A percentile compares a stretch with the other conserved stretches of the same genome.
Evolutionary conservation across 2,797 vertebrate species (phyloP).

Genomic region (Benthosema pterotum): DNA sequence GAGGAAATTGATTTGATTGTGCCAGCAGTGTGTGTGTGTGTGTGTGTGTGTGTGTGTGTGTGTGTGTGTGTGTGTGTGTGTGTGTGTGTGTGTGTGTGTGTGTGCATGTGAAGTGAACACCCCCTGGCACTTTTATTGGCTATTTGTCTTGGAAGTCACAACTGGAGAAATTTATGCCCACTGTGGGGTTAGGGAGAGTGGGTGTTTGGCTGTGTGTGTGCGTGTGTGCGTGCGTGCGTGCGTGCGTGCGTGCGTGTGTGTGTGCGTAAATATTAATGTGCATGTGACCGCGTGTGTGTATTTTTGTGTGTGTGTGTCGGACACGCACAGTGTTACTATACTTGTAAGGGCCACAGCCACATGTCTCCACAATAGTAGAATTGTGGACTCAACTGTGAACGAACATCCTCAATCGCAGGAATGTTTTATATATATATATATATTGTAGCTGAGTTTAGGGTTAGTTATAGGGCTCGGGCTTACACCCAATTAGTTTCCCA

Average conservation of each 20-base stretch:
- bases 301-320: conserved; percentile 22
- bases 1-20: conserved; percentile 99
- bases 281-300: conserved; percentile 13
- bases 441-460: too few species aligned
- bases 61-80: too few species aligned
- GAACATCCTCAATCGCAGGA: too few species aligned
- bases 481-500: too few species aligned
- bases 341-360: too few species aligned
- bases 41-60: too few species aligned
- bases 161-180: conserved; percentile 79
- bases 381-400: too few species aligned
- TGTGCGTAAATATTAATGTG: conserved; percentile 66
- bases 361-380: too few species aligned
- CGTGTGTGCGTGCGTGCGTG: not conserved
- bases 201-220: conserved; percentile 51
- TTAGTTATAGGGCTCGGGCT: too few species aligned
- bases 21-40: conserved; percentile 78
- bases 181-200: conserved; percentile 64
- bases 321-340: too few species aligned
- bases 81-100: too few species aligned
- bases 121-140: conserved; percentile 96
- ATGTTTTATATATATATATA: too few species aligned
- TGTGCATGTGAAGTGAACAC: conserved; percentile 70
- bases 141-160: conserved; percentile 85
- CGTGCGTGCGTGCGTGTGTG: conserved; percentile 69